Percentiles rank a stretch among this genome's conserved stretches.
Evolutionary conservation across 2,888 invertebrate genomes (phyloP).

Genomic region (Marasmarcha lunaedactyla): DNA sequence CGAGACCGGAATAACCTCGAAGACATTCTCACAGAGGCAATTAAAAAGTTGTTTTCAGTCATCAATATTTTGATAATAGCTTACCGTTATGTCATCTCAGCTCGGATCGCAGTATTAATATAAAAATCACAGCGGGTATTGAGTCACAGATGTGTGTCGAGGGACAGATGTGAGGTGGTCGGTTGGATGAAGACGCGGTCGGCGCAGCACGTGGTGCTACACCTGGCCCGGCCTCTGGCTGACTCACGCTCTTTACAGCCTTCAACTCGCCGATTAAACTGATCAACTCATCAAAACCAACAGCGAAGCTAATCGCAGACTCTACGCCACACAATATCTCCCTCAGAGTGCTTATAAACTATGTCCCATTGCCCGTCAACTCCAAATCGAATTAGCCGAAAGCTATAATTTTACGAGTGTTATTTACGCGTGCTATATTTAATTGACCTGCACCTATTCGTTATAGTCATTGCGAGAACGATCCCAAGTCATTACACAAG

Average conservation of each 20-base stretch:
- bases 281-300: not conserved
- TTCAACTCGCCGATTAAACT: no score
- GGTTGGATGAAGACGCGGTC: constrained; percentile 28
- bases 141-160: constrained; percentile 29
- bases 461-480: constrained; percentile 45
- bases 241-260: constrained; percentile 10
- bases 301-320: not conserved
- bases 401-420: constrained; percentile 38
- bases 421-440: constrained; percentile 52
- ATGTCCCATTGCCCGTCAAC: no score
- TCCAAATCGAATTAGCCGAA: constrained; percentile 29
- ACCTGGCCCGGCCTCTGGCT: constrained; percentile 22
- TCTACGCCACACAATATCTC: not conserved
- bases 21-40: constrained; percentile 33
- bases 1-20: constrained; percentile 9
- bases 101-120: constrained; percentile 37
- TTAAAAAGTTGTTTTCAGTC: constrained; percentile 41
- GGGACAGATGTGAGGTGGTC: constrained; percentile 35
- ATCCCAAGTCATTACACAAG: constrained; percentile 56
- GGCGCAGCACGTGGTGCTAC: constrained; percentile 35
- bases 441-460: constrained; percentile 50
- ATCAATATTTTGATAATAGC: constrained; percentile 30
- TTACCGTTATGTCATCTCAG: constrained; percentile 33
- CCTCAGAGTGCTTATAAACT: no score
- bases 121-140: constrained; percentile 44